Base-by-base conservation (phyloP, 2,113 vertebrate genomes). In the Ailurus styani region DNA sequence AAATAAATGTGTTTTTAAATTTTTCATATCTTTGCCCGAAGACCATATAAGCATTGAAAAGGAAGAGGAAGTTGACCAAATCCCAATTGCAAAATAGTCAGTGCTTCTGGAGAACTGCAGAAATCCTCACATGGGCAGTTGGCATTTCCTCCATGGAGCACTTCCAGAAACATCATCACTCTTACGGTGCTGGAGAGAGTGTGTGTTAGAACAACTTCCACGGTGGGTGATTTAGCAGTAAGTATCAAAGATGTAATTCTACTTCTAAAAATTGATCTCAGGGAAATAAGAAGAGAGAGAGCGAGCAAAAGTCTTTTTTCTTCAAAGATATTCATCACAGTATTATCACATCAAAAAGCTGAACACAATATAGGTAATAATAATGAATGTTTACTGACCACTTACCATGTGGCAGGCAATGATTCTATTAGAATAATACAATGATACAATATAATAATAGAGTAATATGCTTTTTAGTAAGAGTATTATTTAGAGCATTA, bases 1-100 rank as follows among this genome's bases (percentile, higher is more conserved):
- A 84, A 75, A 34, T 34, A 42, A 88, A 85, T 6, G 10, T 37
- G 27, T 25, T 42, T 77, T 94, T 52, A 29, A 73, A 40, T 60
- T 81, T 82, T 96, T 93, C 15, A n/a, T 70, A 68, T 37, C 60
- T 87, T 92, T 78, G 10, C 64, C 57, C 82, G 45, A 93, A 85
- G 47, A 81, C 2, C 42, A 57, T 27, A 66, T 17, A 91, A 45
- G 52, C 73, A 91, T 23, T 91, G 34, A 66, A 95, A 73, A 93
- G 40, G 13, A 70, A 91, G 12, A 68, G 18, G 40, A 83, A 62
- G 18, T 34, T 95, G 57, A 52, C 14, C 37, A 77, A 93, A 88
- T 55, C 8, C 17, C 45, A 82, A 2, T 1, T 90, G 68, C 20
- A 86, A 27, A 40, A 29, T 72, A 81, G 2, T 70, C 20, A 82